Base-by-base conservation (phyloP, 2,797 vertebrate species). In the Tokudaia tokunoshimensis region DNA sequence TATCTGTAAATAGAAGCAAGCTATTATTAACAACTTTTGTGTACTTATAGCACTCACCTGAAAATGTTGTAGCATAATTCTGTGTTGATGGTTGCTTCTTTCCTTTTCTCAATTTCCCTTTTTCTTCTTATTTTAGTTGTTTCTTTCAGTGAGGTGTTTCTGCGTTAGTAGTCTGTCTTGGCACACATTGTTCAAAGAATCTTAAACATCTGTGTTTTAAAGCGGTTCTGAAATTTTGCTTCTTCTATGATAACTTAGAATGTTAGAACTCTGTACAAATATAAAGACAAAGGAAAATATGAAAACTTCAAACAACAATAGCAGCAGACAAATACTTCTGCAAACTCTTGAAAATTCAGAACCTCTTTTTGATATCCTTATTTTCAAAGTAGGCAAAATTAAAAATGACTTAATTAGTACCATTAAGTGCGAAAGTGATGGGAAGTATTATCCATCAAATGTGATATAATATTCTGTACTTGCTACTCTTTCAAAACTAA, bases 1-100 rank as follows among this genome's bases (percentile, higher is more conserved):
- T 99, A 99, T 99, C 99, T 99, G 99, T 99, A 99, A 99, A 99
- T 99, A 99, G 98, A 98, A 98, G 97, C 96, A 99, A 99, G 98
- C 99, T 99, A 99, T 98, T 99, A 99, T 99, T 99, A 99, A 99
- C 99, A 99, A 99, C 98, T 99, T 99, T 99, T 99, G 99, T 99
- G 99, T 99, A 99, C 98, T 99, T 99, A 99, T 99, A 99, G 99
- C 96, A 98, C 99, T 99, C 99, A 99, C 99, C 98, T 98, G 98
- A 99, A 99, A 99, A 99, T 98, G 99, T 98, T 98, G 99, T 99
- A 99, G 98, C 98, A 98, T 98, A 98, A 98, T 98, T 98, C 98
- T 98, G 98, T 99, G 98, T 98, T 99, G 98, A 99, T 98, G 96
- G 97, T 99, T 99, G 98, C 98, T 99, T 97, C 92, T 86, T 96